Base-by-base conservation (phyloP, 37 sponge, comb jelly and placozoan species). In the Aplysina aerophoba region DNA sequence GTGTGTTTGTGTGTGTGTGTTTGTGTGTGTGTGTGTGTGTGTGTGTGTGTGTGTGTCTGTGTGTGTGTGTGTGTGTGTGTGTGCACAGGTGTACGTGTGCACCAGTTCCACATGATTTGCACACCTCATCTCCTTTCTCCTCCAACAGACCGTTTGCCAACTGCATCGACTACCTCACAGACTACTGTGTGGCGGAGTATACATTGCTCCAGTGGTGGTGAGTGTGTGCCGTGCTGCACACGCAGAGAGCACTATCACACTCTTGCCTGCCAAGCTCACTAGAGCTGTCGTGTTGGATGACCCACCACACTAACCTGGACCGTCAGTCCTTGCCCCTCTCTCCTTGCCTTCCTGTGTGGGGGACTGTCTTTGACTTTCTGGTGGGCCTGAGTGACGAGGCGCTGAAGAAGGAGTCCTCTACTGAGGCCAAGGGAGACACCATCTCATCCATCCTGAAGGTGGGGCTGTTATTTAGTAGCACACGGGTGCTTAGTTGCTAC, bases 151-250 rank as follows among this genome's bases (percentile, higher is more conserved):
- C 98, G 41, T 92, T 95, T 86, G 92, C 92, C 13, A 41, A 78
- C 39, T 98, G 96, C 91, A 87, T 95, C 28, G 97, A 98, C 35
- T 88, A 87, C 62, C 55, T 98, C 39, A 81, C 91, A 0, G 90
- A 90, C 22, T 40, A 77, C 25, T 93, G 91, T 50, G 85, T 88
- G 30, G 66, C 90, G 56, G 83, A 84, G 35, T n/a, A n/a, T 93
- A 88, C 85, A 89, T 98, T 14, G 64, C 94, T 40, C 98, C 98
- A 34, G 87, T 93, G 27, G 95, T 91, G 90, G 94, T 92, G 50
- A 87, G 91, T 28, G 53, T 44, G n/a, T n/a, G n/a, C n/a, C n/a
- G n/a, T n/a, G n/a, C n/a, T n/a, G n/a, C n/a, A n/a, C n/a, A n/a
- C n/a, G n/a, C n/a, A n/a, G n/a, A n/a, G n/a, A n/a, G n/a, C n/a